Conservation (phyloP, 2,113 vertebrate species). For the Apeltes quadracus region DNA sequence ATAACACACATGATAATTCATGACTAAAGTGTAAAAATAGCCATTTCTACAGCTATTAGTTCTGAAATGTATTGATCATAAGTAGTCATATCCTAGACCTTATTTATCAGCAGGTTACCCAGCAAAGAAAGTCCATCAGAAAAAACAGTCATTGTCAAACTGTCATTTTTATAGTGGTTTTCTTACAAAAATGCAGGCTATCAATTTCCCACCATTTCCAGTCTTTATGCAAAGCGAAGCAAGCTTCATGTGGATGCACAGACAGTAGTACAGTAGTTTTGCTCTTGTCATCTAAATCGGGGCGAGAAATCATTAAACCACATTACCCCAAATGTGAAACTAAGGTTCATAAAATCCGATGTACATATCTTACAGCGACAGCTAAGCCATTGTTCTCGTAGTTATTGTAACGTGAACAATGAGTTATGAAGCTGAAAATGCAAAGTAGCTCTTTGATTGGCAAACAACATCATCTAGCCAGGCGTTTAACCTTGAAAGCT, state of each 20-base stretch:
- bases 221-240: not conserved
- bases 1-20: not conserved
- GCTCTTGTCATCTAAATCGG: not conserved
- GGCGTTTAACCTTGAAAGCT: conserved; percentile 67
- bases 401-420: not conserved
- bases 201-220: not conserved
- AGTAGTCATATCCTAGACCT: not conserved
- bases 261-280: not conserved
- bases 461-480: conserved; percentile 46
- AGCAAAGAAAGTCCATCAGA: not conserved
- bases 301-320: not conserved
- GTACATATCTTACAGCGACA: not conserved
- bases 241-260: not conserved
- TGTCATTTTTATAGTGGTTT: not conserved
- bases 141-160: not conserved
- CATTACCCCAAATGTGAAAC: not conserved
- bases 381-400: not conserved
- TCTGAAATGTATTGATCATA: not conserved
- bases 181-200: not conserved
- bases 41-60: not conserved
- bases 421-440: conserved; percentile 31
- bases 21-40: not conserved
- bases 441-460: conserved; percentile 52
- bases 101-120: conserved; percentile 14
- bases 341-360: not conserved